Evolutionary conservation across 2,888 invertebrate genomes (phyloP).

Genomic region (Chalcosyrphus nemorum): DNA sequence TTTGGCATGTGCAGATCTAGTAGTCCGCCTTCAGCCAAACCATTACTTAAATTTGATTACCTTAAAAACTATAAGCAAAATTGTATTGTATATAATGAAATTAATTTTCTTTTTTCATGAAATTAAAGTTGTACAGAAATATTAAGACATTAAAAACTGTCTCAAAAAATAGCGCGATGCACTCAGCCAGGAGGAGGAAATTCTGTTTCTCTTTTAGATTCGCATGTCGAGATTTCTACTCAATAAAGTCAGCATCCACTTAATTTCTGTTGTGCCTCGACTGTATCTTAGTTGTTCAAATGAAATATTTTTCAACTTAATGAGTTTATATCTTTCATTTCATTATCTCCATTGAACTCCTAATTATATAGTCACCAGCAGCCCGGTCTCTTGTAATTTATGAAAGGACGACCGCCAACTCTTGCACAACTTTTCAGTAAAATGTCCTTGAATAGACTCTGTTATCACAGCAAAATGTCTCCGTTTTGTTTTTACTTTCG

Average conservation of each 20-base stretch:
- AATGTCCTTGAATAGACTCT: conserved; percentile 57
- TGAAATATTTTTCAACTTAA: conserved; percentile 38
- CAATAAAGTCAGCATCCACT: background rate
- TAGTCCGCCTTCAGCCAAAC: too few relatives aligned
- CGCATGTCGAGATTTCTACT: background rate
- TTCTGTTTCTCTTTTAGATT: too few relatives aligned
- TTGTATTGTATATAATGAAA: too few relatives aligned
- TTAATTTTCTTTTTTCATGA: too few relatives aligned
- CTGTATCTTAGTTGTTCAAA: background rate
- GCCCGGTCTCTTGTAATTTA: conserved; percentile 43
- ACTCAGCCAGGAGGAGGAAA: too few relatives aligned
- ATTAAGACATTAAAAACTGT: too few relatives aligned
- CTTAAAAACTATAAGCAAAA: too few relatives aligned
- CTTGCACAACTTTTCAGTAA: conserved; percentile 41
- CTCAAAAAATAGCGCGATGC: too few relatives aligned
- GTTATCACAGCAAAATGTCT: conserved; percentile 25
- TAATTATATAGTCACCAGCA: conserved; percentile 23
- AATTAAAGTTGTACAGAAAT: too few relatives aligned
- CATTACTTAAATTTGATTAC: too few relatives aligned
- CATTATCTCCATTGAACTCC: conserved; percentile 55
- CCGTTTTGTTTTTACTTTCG: conserved; percentile 37
- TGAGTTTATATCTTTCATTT: conserved; percentile 54
- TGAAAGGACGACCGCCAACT: conserved; percentile 43
- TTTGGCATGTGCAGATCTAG: too few relatives aligned
- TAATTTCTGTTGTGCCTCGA: background rate